These are phyloP conservation scores for Elaphurus davidianus DNA, from an alignment of 2,113 vertebrate genomes.

Conservation along the genomic window DNA sequence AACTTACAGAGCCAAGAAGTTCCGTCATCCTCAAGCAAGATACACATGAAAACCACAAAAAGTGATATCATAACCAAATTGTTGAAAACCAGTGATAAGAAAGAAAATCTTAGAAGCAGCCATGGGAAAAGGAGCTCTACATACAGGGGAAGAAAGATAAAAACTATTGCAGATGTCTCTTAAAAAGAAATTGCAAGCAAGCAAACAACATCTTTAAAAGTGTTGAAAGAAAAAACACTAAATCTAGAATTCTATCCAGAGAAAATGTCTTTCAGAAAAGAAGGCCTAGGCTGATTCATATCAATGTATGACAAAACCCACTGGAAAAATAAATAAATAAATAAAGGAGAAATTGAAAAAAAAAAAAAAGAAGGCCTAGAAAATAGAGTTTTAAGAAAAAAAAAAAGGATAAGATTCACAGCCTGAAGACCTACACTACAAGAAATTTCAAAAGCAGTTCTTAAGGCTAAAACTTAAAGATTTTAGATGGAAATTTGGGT, in stretches of 20 bases:
- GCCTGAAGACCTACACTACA: not conserved
- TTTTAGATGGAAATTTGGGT: not conserved
- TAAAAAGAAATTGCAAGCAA: not conserved
- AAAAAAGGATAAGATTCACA: not conserved
- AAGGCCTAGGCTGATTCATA: not conserved
- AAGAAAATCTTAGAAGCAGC: not conserved
- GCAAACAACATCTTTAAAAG: not conserved
- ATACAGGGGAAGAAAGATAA: not conserved
- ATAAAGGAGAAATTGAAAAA: too few relatives aligned
- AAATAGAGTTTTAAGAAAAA: not conserved
- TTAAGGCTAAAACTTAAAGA: not conserved
- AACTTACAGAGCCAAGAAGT: not conserved
- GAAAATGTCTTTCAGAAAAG: not conserved
- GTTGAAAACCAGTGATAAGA: not conserved
- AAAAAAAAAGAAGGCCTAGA: not conserved
- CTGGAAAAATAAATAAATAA: too few relatives aligned
- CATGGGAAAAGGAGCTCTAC: not conserved
- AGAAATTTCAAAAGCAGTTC: not conserved
- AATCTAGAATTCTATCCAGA: not conserved
- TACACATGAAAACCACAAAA: not conserved
- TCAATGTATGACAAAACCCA: too few relatives aligned
- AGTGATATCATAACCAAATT: not conserved
- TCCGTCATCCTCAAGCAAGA: not conserved
- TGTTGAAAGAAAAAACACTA: not conserved
- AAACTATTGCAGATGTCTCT: not conserved